Evolutionary conservation across 2,797 vertebrate genomes (phyloP).

Genomic region (Malacoraja senta): DNA sequence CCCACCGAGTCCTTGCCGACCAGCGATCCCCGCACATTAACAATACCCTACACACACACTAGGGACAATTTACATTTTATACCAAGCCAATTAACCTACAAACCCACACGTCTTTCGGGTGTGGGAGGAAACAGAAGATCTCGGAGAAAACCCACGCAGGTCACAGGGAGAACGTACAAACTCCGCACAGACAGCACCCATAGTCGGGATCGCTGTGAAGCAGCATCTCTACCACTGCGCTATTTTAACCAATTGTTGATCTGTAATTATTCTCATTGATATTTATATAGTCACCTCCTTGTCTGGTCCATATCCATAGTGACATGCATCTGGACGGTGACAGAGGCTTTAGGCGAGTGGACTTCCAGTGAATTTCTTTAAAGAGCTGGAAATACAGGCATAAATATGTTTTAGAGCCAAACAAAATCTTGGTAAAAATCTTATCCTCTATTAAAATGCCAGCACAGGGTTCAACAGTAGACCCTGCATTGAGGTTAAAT

Average conservation of each 20-base stretch:
- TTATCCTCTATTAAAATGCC: neutral
- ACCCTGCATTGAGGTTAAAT: neutral
- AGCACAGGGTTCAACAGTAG: neutral
- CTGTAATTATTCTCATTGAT: neutral
- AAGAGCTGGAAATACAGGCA: neutral
- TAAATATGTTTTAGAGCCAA: neutral
- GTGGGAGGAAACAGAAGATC: too few relatives aligned
- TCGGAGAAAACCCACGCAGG: too few relatives aligned
- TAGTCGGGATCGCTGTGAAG: too few relatives aligned
- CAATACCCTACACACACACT: too few relatives aligned
- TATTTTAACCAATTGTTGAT: neutral
- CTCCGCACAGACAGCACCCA: too few relatives aligned
- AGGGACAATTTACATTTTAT: too few relatives aligned
- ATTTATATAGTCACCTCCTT: neutral
- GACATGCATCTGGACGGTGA: constrained; percentile 28
- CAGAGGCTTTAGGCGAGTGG: neutral
- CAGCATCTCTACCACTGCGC: too few relatives aligned
- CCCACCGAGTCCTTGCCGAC: too few relatives aligned
- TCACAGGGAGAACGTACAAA: too few relatives aligned
- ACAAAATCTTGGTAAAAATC: neutral
- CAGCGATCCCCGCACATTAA: neutral
- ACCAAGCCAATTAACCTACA: too few relatives aligned
- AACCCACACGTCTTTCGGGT: too few relatives aligned
- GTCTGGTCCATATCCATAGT: neutral
- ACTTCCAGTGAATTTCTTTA: neutral